phyloP scores from a whole-genome alignment of 2,797 vertebrate species.

The Falco concolor region DNA sequence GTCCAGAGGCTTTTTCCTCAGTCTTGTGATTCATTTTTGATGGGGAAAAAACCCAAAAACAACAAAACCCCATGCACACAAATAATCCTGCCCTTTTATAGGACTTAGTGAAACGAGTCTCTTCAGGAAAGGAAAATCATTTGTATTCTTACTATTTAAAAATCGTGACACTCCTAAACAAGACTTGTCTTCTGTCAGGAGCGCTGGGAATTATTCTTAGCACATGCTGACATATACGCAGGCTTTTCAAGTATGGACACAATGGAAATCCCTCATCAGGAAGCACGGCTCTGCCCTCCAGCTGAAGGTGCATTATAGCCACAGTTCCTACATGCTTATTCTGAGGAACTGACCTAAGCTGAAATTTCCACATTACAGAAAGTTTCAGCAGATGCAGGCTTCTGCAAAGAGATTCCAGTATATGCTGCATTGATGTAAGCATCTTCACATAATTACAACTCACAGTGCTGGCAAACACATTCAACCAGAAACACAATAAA shows the following conservation, averaged over 20 bases:
- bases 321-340: neutral
- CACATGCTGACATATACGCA: neutral
- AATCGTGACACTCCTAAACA: neutral
- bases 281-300: neutral
- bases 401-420: neutral
- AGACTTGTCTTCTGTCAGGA: neutral
- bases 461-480: neutral
- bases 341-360: rapidly evolving
- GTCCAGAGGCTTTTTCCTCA: neutral
- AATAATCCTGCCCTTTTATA: neutral
- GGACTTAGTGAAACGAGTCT: neutral
- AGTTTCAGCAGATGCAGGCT: neutral
- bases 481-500: neutral
- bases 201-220: neutral
- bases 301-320: neutral
- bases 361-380: neutral
- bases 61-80: neutral
- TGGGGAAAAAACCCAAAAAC: rapidly evolving
- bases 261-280: neutral
- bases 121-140: neutral
- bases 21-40: neutral
- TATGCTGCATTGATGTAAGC: neutral
- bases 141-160: neutral
- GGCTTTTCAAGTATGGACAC: neutral
- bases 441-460: neutral